Evolutionary conservation across 2,888 invertebrate genomes (phyloP), one percentile per base, ranked within the genome.

Genomic region (Lepeophtheirus nordmannii): DNA sequence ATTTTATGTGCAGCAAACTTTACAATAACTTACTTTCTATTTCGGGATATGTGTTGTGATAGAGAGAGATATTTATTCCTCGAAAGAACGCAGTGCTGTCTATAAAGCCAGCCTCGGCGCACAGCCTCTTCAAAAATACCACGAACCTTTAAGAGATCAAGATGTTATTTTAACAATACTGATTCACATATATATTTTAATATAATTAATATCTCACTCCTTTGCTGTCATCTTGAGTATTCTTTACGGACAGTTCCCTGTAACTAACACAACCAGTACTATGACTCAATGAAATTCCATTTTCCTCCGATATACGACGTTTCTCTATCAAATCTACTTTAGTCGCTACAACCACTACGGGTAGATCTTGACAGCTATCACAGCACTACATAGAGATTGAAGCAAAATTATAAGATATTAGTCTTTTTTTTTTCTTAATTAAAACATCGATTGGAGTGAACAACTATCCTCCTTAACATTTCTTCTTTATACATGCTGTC

Each of bases 361-460:
- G 60, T 11, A 60, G 38, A 60, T 60, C 60, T 17, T 23, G 60
- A 22, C 60, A 60, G n/a, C 39, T 23, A 14, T 60, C 60, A 60
- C 60, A 60, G 60, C 30, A 60, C 60, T 60, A n/a, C 8, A 57
- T 11, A 30, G 1, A 53, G 8, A 53, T n/a, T 7, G 53, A 53
- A 17, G 7, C 8, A 5, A n/a, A 53, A 53, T 53, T 8, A 30
- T 5, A 30, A 7, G 30, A 30, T 2, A 30, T 30, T 30, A 30
- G 7, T 30, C 30, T 5, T 30, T 30, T 30, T 30, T 30, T 30
- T 7, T 30, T n/a, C n/a, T n/a, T n/a, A n/a, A n/a, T n/a, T n/a
- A n/a, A n/a, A n/a, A n/a, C n/a, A n/a, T n/a, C n/a, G n/a, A n/a
- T n/a, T n/a, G n/a, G n/a, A n/a, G n/a, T n/a, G n/a, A n/a, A n/a